These are phyloP conservation scores for Noctuana brunneofusca DNA, from an alignment of 2,888 invertebrate genomes.

Conservation along the genomic window DNA sequence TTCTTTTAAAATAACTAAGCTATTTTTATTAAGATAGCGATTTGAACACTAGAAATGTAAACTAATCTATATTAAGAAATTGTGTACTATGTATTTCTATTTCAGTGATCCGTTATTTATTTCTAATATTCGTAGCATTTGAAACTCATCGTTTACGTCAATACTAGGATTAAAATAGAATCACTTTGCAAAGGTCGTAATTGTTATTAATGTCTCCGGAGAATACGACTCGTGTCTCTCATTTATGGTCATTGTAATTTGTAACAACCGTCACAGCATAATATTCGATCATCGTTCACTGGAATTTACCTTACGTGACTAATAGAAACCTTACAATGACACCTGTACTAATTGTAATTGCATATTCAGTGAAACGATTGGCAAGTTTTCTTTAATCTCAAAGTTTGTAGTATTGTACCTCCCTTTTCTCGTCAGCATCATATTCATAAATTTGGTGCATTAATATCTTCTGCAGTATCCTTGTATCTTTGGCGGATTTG, in stretches of 20 bases:
- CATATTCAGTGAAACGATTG: conserved; percentile 15
- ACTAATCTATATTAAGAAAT: too few species aligned
- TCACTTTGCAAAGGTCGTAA: conserved; percentile 9
- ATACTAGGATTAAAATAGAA: conserved; percentile 36
- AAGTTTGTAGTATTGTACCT: neutral
- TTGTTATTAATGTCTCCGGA: conserved; percentile 30
- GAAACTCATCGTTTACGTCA: conserved; percentile 44
- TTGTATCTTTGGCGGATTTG: neutral
- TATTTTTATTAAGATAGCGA: too few species aligned
- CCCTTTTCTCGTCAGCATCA: neutral
- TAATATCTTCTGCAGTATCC: neutral
- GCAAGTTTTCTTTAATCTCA: neutral
- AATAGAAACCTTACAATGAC: conserved; percentile 12
- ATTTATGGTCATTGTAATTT: conserved; percentile 50
- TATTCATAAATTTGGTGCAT: neutral
- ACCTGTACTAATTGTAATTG: conserved; percentile 19
- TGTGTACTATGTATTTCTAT: too few species aligned
- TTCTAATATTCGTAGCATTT: neutral
- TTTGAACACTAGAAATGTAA: too few species aligned
- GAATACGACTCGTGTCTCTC: conserved; percentile 46
- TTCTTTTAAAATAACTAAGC: too few species aligned
- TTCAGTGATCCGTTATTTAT: neutral
- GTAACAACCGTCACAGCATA: conserved; percentile 44
- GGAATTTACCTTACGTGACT: conserved; percentile 24
- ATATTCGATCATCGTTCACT: conserved; percentile 50